Evolutionary conservation across 2,113 vertebrate genomes (phyloP), one percentile per base, ranked within the genome.

Genomic region (Galeopterus variegatus): DNA sequence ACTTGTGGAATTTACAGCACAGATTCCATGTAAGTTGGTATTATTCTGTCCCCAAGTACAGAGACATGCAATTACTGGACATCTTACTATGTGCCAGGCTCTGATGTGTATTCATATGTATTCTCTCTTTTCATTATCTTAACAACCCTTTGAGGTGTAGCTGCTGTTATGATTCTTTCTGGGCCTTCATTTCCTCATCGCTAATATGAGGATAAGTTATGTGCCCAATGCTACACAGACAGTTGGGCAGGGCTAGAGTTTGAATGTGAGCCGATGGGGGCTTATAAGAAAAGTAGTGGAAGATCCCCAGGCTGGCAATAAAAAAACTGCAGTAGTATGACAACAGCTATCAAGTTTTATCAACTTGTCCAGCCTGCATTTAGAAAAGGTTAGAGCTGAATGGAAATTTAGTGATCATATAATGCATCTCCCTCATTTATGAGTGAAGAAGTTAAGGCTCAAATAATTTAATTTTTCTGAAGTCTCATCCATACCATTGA

Each of bases 311-410:
- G 70, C 4, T 87, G 24, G 24, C 70, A 79, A 33, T 80, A 69
- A 77, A 95, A 87, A 56, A 60, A 26, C 9, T 69, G n/a, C 65
- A 88, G 26, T 11, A 48, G 1, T n/a, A 4, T 83, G 75, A 72
- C 60, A 72, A 5, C 21, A 64, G 3, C 83, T 56, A 7, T 86
- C 60, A 45, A 52, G 36, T 77, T 54, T 94, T 82, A 52, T 36
- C 56, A 15, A 1, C 2, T 12, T 48, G 13, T 2, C 13, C 18
- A 69, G 79, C 69, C 15, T 82, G 45, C 50, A 2, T 54, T 65
- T 58, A 84, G 94, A 82, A 76, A 75, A 87, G 70, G 67, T 95
- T 72, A 84, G 75, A 75, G 10, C 72, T 50, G 26, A 77, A 86
- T 75, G 72, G 87, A 95, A 81, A 36, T 67, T 31, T 11, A 65